These are phyloP conservation scores for Coturnix japonica DNA, from an alignment of 2,113 vertebrate genomes.

Conservation along the genomic window DNA sequence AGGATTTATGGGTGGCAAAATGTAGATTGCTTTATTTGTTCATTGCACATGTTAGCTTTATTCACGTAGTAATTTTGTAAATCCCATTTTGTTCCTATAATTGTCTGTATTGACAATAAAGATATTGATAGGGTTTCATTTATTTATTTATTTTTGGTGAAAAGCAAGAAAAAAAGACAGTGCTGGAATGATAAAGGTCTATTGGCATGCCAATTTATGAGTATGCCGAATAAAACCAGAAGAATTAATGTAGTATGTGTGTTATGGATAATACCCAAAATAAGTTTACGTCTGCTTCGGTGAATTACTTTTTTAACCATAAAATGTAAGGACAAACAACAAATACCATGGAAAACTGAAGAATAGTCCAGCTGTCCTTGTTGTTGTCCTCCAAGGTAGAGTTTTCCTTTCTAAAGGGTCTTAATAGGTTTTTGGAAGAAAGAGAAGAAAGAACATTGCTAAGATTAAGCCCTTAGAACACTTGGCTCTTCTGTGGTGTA, in stretches of 20 bases:
- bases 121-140: background rate
- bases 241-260: constrained; percentile 12
- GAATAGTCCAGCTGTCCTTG: background rate
- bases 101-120: background rate
- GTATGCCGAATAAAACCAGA: background rate
- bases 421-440: background rate
- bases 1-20: background rate
- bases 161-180: background rate
- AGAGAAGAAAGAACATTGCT: background rate
- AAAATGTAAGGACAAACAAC: background rate
- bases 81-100: background rate
- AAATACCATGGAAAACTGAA: background rate
- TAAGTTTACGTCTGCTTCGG: background rate
- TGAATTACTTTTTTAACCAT: constrained; percentile 32
- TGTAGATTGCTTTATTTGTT: background rate
- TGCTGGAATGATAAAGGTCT: background rate
- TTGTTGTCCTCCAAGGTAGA: background rate
- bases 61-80: background rate
- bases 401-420: background rate
- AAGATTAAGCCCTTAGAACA: background rate
- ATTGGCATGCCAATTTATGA: background rate
- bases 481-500: background rate
- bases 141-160: background rate
- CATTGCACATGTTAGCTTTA: background rate
- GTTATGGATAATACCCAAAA: background rate